Base-by-base conservation (phyloP, 37 sponge, comb jelly and placozoan genomes). In the Cladorhizidae sp. region DNA sequence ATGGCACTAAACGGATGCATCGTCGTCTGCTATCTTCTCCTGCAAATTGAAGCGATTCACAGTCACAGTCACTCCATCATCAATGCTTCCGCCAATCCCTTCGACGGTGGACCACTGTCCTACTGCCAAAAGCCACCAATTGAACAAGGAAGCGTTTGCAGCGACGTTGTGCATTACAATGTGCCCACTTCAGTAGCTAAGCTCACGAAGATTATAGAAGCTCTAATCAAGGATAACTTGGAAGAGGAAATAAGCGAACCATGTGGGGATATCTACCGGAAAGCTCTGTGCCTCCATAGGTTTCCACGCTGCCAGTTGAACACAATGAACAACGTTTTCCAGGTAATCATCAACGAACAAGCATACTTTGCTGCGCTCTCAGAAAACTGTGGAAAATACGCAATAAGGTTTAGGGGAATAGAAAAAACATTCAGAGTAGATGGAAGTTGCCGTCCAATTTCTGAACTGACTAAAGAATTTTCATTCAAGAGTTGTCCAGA, bases 281-380 rank as follows among this genome's bases (percentile, higher is more conserved):
- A 68, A 40, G 79, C 23, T 78, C 65, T 52, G n/a, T n/a, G n/a
- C n/a, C n/a, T n/a, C n/a, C n/a, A n/a, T n/a, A n/a, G n/a, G n/a
- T n/a, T n/a, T n/a, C 79, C 79, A 21, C 67, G 79, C 8, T 78
- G 79, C 37, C 40, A 69, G 21, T n/a, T 12, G 22, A 22, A 21
- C n/a, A 29, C 18, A 52, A 22, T 50, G 45, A 39, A 28, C 26
- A 7, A 26, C 62, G 5, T 26, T 7, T 26, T 61, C 26, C 26
- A 61, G 25, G 62, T 61, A 26, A 28, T 61, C 25, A 11, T 61
- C 6, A 61, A 22, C n/a, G n/a, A n/a, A n/a, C n/a, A n/a, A n/a
- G n/a, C 8, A 7, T 6, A 7, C 62, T 21, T 8, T 8, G 25
- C 22, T 61, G 62, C 25, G 20, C 62, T 6, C 6, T 6, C 5